Evolutionary conservation across 2,113 vertebrate species (phyloP), one percentile per base, ranked within the genome.

Genomic region (Indicator indicator): DNA sequence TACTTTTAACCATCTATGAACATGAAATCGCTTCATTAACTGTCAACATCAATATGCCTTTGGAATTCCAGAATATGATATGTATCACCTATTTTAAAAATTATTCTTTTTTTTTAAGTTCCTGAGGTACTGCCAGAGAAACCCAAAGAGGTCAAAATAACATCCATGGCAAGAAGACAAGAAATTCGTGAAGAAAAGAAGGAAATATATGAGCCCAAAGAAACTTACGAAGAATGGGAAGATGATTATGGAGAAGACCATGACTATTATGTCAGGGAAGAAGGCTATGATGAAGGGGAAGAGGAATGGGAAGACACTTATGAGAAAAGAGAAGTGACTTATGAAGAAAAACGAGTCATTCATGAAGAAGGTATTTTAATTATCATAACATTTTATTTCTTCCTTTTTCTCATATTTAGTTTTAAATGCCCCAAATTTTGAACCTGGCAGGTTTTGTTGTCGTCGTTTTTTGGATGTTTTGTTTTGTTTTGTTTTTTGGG

Each of bases 131-230:
- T 91, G 44, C 96, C 91, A 96, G 98, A 96, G 98, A 96, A 97
- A 76, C 87, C 98, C 60, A 98, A 99, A 90, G 97, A 98, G 52
- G 78, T 98, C 48, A 98, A 98, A 95, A 97, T 97, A 97, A 97
- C 74, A 71, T 96, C 97, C 10, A 95, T 98, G 23, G 91, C 96
- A 80, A 97, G 77, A 79, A 98, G 97, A 97, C 97, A 98, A 95
- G 97, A 98, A 62, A 78, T 97, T 36, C 96, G 90, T 32, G 97
- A 97, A 70, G 97, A 98, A 82, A 83, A 90, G 83, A 94, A 72
- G 73, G 95, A 96, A 23, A 82, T 92, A 65, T 73, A 93, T 79
- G 96, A 82, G 5, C 96, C 87, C 36, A 95, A 46, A 83, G 96
- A 98, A 82, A 38, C 65, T 87, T 97, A 98, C 5, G 98, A 98